A percentile compares a stretch with the other conserved stretches of the same genome.
Conservation (phyloP, 1,140 invertebrate genomes). For the Trissolcus basalis region DNA sequence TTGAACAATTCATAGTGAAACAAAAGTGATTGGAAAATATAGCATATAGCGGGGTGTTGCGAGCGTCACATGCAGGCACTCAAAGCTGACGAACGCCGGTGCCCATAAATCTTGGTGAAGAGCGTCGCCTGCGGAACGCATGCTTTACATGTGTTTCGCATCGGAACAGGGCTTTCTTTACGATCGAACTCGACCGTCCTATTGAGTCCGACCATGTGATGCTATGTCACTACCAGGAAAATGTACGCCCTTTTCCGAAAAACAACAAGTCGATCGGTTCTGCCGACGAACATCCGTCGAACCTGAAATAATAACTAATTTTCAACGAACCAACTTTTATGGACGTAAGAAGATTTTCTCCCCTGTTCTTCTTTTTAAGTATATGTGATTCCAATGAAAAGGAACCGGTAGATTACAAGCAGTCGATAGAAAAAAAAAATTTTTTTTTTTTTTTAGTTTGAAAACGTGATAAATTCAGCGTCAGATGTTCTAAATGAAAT, state of each 20-base stretch:
- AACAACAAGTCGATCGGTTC: constrained; percentile 12
- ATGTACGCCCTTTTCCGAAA: constrained; percentile 18
- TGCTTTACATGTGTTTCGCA: constrained; percentile 55
- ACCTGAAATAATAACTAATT: constrained; percentile 26
- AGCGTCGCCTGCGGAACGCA: constrained; percentile 46
- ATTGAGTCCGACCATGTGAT: constrained; percentile 30
- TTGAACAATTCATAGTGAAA: constrained; percentile 30
- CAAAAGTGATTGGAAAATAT: constrained; percentile 49
- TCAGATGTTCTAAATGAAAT: too few relatives aligned
- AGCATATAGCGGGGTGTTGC: constrained; percentile 26
- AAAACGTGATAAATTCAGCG: too few relatives aligned
- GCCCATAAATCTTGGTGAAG: constrained; percentile 44
- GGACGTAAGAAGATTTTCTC: background rate
- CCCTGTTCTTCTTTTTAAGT: too few relatives aligned
- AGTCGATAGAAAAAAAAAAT: too few relatives aligned
- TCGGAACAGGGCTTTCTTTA: constrained; percentile 46
- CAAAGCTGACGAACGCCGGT: constrained; percentile 37
- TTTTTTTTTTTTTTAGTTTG: too few relatives aligned
- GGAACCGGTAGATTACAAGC: too few relatives aligned
- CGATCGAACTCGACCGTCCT: constrained; percentile 23
- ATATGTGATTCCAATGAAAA: too few relatives aligned
- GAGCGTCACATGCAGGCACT: constrained; percentile 43
- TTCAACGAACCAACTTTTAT: constrained; percentile 18
- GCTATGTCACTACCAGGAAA: constrained; percentile 12
- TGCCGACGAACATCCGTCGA: constrained; percentile 8